Conservation (phyloP, 2,888 invertebrate genomes). For the Phasia obesa region DNA sequence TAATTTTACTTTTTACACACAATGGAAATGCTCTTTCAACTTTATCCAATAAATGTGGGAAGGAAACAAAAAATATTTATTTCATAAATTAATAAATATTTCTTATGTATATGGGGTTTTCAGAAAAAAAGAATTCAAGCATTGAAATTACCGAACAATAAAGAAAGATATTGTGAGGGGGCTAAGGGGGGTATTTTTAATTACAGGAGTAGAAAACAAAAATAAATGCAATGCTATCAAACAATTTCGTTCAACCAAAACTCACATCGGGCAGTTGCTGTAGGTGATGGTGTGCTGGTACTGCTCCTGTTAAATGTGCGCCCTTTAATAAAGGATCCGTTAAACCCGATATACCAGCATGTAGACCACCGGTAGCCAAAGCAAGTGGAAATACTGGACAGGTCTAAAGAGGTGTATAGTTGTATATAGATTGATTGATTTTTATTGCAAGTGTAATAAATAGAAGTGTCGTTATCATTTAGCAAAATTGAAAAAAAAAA, state of each 20-base stretch:
- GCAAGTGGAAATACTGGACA: constrained; percentile 83
- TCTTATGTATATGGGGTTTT: constrained; percentile 17
- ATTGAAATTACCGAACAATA: constrained; percentile 53
- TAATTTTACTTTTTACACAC: constrained; percentile 55
- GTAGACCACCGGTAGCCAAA: constrained; percentile 83
- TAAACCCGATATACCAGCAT: constrained; percentile 83
- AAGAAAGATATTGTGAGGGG: constrained; percentile 21
- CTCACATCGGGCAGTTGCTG: constrained; percentile 83
- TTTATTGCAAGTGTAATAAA: constrained; percentile 62
- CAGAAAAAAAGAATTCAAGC: constrained; percentile 52
- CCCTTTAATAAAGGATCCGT: constrained; percentile 83
- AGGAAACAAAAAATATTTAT: constrained; percentile 33
- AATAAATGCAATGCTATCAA: constrained; percentile 70
- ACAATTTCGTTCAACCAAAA: constrained; percentile 77
- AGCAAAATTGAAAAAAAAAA: constrained; percentile 31
- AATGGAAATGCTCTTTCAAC: constrained; percentile 29
- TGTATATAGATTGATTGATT: constrained; percentile 63
- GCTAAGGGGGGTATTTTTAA: constrained; percentile 47
- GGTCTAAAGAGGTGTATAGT: constrained; percentile 77
- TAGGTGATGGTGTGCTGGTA: constrained; percentile 83
- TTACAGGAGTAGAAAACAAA: constrained; percentile 55
- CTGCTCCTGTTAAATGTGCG: constrained; percentile 82
- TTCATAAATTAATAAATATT: constrained; percentile 51
- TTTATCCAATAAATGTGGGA: constrained; percentile 15
- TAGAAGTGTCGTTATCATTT: constrained; percentile 52